Conservation (phyloP, 2,113 vertebrate species). For the Rattus norvegicus region GRCr8 NC_086039.1:67884001-67884500, state of each 20-base stretch:
- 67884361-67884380: background rate
- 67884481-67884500: background rate
- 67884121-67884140: background rate
- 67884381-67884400: background rate
- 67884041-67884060: background rate
- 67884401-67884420: background rate
- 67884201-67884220: background rate
- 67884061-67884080: background rate
- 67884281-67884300: background rate
- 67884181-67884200: background rate
- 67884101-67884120: background rate
- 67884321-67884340: background rate
- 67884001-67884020: background rate
- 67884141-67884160: background rate
- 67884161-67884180: background rate
- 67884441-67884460: background rate
- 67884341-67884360: background rate
- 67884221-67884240: background rate
- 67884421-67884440: background rate
- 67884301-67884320: background rate
- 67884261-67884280: background rate
- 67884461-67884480: background rate
- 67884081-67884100: background rate
- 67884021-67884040: background rate
- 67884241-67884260: background rate